Base-by-base conservation (phyloP, 2,113 vertebrate genomes). In the Arenaria interpres region DNA sequence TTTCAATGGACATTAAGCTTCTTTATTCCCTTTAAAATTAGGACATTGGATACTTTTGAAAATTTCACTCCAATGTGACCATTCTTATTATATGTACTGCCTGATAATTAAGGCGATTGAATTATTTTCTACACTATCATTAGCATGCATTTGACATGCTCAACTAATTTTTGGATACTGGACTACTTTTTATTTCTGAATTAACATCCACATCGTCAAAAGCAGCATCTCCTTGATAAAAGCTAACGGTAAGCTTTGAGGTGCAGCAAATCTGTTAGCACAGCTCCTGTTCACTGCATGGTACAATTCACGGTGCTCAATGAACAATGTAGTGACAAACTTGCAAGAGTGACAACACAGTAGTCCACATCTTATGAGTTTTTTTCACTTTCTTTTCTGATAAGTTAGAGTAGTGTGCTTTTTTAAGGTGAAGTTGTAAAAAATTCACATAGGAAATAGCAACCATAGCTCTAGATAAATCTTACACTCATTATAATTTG, bases 331-430 rank as follows among this genome's bases (percentile, higher is more conserved):
- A 74, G 72, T 25, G 24, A 74, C 12, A 75, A 89, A 74, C 12
- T 16, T 33, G 2, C 19, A 48, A 74, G 28, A 62, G 18, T 63
- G 20, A 41, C 53, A 77, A 37, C 13, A 50, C 8, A 68, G 9
- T 28, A n/a, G 19, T 24, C 11, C 1, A 0, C 6, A 6, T 62
- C 10, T 27, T 71, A 51, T 1, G 12, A 66, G n/a, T 4, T 7
- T 53, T 66, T 63, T 90, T 60, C 37, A 12, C 3, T 41, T 87
- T 53, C 32, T 67, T 87, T 80, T 54, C 12, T 32, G 24, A 7
- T 28, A 37, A 13, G 4, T 24, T 69, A 27, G 45, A 16, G 15
- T 4, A 8, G 6, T 19, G 32, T 1, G 9, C 2, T 9, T 21
- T 27, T 57, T 89, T 37, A 71, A 59, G 37, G 16, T 51, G 37